Evolutionary conservation across 2,797 vertebrate genomes (phyloP).

Genomic region (Semaprochilodus insignis): DNA sequence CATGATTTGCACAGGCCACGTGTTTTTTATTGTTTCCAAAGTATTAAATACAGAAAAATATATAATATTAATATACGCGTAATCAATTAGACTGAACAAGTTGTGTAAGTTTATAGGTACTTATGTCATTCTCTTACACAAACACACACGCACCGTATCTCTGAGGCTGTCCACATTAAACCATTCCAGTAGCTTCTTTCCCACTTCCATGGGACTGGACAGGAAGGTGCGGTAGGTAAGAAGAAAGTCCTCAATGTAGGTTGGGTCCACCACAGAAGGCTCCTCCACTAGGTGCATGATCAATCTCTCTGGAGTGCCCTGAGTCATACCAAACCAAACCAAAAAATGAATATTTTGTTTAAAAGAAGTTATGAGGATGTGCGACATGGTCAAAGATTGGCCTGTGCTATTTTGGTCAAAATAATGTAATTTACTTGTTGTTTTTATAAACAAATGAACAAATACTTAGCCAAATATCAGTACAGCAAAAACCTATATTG

Average conservation of each 20-base stretch:
- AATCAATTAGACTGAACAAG: too few relatives aligned
- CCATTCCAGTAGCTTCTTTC: constrained; percentile 93
- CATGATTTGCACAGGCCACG: too few relatives aligned
- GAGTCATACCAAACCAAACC: neutral
- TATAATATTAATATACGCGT: too few relatives aligned
- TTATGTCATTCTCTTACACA: neutral
- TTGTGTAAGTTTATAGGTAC: neutral
- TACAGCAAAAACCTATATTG: too few relatives aligned
- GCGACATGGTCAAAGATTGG: too few relatives aligned
- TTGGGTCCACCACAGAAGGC: constrained; percentile 96
- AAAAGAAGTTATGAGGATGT: too few relatives aligned
- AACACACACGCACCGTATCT: constrained; percentile 86
- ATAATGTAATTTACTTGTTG: too few relatives aligned
- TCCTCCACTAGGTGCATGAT: constrained; percentile 98
- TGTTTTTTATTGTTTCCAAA: too few relatives aligned
- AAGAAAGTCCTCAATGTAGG: constrained; percentile 97
- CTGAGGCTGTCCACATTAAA: constrained; percentile 90
- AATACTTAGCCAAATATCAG: too few relatives aligned
- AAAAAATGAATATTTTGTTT: neutral
- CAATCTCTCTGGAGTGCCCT: constrained; percentile 95
- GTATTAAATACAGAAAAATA: too few relatives aligned
- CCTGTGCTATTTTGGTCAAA: too few relatives aligned
- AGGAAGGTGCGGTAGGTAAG: constrained; percentile 95
- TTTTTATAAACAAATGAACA: too few relatives aligned
- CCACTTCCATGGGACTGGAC: constrained; percentile 91